These are phyloP conservation scores for Ctena decussata DNA, from an alignment of 2,888 invertebrate genomes.

Conservation along the genomic window DNA sequence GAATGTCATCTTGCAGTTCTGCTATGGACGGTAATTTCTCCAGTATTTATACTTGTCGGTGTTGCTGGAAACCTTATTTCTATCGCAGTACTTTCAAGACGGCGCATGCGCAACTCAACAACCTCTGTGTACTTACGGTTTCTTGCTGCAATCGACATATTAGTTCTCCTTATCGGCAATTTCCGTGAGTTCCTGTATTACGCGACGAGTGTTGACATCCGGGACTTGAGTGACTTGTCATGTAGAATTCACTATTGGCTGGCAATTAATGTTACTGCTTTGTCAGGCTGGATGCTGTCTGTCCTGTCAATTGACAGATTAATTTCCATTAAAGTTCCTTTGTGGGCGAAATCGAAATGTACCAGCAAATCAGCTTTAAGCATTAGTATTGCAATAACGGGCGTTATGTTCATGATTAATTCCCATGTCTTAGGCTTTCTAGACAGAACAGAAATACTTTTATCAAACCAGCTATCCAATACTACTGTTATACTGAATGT, in stretches of 20 bases:
- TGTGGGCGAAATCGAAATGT: not conserved
- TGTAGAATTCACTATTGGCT: not conserved
- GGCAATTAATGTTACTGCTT: not conserved
- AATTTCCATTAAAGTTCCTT: not conserved
- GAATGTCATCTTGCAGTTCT: not conserved
- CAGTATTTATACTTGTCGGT: not conserved
- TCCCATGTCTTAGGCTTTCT: not conserved
- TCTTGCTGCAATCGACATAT: not conserved
- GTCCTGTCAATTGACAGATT: not conserved
- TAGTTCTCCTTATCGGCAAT: not conserved
- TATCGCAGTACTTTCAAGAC: not conserved
- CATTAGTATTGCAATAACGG: not conserved
- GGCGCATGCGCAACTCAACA: not conserved
- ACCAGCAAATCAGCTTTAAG: not conserved
- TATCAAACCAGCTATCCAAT: not conserved
- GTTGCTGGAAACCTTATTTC: not conserved
- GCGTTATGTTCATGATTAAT: not conserved
- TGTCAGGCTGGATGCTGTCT: not conserved
- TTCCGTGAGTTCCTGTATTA: not conserved
- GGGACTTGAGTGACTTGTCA: not conserved
- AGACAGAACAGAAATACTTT: not conserved
- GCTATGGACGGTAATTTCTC: not conserved
- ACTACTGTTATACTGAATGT: not conserved
- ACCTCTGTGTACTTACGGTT: not conserved
- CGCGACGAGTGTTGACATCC: not conserved